A percentile compares a stretch with the other conserved stretches of the same genome.
These are phyloP conservation scores for Corythornis vintsioides DNA, from an alignment of 2,113 vertebrate genomes.

Conservation along the genomic window DNA sequence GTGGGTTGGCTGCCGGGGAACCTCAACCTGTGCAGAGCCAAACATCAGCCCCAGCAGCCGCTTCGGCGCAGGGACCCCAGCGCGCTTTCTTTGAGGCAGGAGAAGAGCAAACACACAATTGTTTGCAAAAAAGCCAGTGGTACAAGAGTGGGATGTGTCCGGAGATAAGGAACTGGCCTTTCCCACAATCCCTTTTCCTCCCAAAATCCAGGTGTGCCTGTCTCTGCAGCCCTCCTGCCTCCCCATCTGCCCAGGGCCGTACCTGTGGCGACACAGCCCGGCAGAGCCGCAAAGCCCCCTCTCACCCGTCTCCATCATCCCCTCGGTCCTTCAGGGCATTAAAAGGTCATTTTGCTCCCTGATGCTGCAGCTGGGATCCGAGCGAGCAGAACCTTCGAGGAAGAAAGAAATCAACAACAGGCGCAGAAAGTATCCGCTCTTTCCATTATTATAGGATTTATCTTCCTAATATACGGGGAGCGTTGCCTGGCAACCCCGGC, in stretches of 20 bases:
- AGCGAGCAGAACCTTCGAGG: neutral
- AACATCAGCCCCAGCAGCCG: neutral
- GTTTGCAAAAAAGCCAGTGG: constrained; percentile 7
- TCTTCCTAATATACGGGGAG: constrained; percentile 35
- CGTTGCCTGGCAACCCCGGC: constrained; percentile 55
- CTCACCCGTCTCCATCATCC: neutral
- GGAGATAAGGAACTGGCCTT: neutral
- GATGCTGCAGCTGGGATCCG: neutral
- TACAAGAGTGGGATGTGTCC: neutral
- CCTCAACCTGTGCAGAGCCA: neutral
- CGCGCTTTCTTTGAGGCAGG: neutral
- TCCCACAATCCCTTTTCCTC: neutral
- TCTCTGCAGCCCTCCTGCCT: neutral
- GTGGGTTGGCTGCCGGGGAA: neutral
- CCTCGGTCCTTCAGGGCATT: neutral
- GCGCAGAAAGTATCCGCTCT: neutral
- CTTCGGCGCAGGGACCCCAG: rapidly evolving
- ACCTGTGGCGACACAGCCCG: neutral
- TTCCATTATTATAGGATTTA: constrained; percentile 58
- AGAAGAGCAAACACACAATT: neutral
- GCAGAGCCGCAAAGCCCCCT: neutral
- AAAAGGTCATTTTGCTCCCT: neutral
- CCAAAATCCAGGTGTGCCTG: neutral
- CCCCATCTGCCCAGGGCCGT: neutral
- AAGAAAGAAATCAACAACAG: constrained; percentile 38